Evolutionary conservation across 1,140 invertebrate species (phyloP).

Genomic region (Archivesica marissinica): DNA sequence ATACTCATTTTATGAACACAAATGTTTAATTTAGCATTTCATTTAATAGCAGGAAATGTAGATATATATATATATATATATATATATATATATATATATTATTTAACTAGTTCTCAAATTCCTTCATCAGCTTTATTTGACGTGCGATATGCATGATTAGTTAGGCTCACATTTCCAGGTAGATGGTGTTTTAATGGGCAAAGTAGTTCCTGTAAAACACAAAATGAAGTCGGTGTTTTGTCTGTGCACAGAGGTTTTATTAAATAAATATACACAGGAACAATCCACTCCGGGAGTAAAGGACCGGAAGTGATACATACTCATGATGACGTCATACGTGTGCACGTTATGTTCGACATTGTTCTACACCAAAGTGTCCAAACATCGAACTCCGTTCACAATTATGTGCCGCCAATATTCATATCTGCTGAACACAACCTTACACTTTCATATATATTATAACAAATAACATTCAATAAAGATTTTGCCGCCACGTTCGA

Average conservation of each 20-base stretch:
- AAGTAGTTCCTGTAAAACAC: no score
- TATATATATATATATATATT: no score
- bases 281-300: conserved; percentile 62
- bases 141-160: no score
- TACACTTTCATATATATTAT: conserved; percentile 27
- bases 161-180: no score
- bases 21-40: no score
- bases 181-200: no score
- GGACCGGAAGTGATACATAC: conserved; percentile 45
- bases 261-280: conserved; percentile 67
- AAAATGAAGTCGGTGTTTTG: no score
- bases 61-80: no score
- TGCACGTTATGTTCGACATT: neutral
- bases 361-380: conserved; percentile 6
- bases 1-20: no score
- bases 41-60: no score
- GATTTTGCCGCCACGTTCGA: neutral
- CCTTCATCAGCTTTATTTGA: no score
- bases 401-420: neutral
- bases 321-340: conserved; percentile 30
- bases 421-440: conserved; percentile 24
- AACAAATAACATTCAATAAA: conserved; percentile 46
- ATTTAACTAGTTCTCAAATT: no score
- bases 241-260: conserved; percentile 68
- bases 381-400: conserved; percentile 7